Percentiles rank a stretch among this genome's conserved stretches.
phyloP scores from a whole-genome alignment of 2,888 invertebrate genomes.

The Drosophila picticornis region DNA sequence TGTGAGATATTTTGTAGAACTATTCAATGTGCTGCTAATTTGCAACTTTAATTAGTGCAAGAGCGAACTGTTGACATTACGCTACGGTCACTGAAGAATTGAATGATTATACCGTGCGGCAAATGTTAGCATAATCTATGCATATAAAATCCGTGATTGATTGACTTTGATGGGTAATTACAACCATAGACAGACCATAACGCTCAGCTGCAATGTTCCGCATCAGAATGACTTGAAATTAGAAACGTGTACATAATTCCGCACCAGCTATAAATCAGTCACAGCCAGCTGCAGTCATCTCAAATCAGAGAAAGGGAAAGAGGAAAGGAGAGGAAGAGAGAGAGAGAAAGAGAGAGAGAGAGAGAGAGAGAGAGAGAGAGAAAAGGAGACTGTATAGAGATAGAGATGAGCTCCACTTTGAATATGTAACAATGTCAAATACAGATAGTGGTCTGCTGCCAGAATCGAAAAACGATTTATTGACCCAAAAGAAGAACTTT shows the following conservation, averaged over 20 bases:
- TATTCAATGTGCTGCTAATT: conserved; percentile 1
- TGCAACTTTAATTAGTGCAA: not conserved
- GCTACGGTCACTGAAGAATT: too few species aligned
- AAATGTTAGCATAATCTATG: not conserved
- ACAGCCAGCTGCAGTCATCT: conserved; percentile 15
- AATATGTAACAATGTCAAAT: conserved; percentile 30
- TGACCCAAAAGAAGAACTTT: not conserved
- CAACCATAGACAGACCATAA: conserved; percentile 21
- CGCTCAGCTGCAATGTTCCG: conserved; percentile 44
- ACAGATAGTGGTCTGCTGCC: not conserved
- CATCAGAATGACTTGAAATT: conserved; percentile 47
- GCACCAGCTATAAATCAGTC: conserved; percentile 67
- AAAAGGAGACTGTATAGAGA: not conserved
- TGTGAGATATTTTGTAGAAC: conserved; percentile 13
- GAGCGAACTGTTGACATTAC: not conserved
- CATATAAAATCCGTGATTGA: conserved; percentile 4
- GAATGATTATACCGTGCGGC: not conserved
- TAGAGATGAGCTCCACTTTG: not conserved
- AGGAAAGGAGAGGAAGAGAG: not conserved
- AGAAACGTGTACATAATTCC: conserved; percentile 62
- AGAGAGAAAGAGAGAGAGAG: not conserved
- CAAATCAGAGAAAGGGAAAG: not conserved
- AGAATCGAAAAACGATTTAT: not conserved
- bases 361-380: not conserved
- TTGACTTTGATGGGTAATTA: conserved; percentile 53